These are phyloP conservation scores for Drosophila falleni DNA, from an alignment of 2,888 invertebrate species.

Conservation along the genomic window DNA sequence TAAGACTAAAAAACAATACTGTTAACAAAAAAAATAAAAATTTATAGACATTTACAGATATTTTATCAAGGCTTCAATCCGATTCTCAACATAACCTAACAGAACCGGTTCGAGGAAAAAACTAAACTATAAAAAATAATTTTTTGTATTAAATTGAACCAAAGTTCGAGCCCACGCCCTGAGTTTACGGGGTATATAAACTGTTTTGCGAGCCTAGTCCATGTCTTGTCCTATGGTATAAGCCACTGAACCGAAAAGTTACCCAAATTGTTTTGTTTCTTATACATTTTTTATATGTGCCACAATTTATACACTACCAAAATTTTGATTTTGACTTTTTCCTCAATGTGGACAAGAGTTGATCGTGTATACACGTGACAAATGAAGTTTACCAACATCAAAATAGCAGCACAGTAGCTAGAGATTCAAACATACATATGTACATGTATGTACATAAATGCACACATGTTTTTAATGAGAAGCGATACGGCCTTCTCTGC, in stretches of 20 bases:
- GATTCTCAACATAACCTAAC: too few relatives aligned
- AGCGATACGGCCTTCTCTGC: slow-evolving; percentile 67
- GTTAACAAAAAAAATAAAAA: not conserved
- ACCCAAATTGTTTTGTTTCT: too few relatives aligned
- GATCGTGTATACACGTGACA: slow-evolving; percentile 41
- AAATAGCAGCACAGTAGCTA: slow-evolving; percentile 24
- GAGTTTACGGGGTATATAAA: too few relatives aligned
- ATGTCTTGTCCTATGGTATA: too few relatives aligned
- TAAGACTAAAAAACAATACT: not conserved
- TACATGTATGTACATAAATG: too few relatives aligned
- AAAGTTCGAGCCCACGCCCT: too few relatives aligned
- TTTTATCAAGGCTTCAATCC: not conserved
- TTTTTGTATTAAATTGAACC: too few relatives aligned
- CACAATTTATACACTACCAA: slow-evolving; percentile 17
- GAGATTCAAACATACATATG: slow-evolving; percentile 4
- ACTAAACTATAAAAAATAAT: too few relatives aligned
- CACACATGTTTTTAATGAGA: slow-evolving; percentile 36
- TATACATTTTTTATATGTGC: not conserved
- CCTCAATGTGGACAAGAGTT: slow-evolving; percentile 32
- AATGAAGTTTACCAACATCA: slow-evolving; percentile 60
- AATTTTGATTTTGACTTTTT: slow-evolving; percentile 38
- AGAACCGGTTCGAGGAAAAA: too few relatives aligned
- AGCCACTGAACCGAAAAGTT: too few relatives aligned
- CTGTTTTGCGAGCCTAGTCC: too few relatives aligned
- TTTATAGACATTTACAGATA: not conserved